Conservation (phyloP, 2,888 invertebrate genomes). For the Calameuta idolon region DNA sequence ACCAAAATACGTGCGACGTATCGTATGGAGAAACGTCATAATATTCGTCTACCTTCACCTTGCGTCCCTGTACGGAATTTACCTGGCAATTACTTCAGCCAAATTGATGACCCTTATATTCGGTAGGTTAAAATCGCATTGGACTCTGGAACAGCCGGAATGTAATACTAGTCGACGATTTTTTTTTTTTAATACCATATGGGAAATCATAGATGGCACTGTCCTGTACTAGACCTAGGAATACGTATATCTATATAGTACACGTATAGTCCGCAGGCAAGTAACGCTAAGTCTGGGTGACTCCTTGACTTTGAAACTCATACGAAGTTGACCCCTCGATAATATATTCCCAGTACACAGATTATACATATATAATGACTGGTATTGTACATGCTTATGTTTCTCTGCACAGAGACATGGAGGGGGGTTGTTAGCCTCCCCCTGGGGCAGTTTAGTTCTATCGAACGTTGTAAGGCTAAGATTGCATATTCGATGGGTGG, state of each 20-base stretch:
- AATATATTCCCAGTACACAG: no score
- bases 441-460: no score
- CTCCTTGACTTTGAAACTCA: background rate
- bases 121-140: slow-evolving; percentile 71
- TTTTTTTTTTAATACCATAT: background rate
- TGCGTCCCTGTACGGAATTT: slow-evolving; percentile 81
- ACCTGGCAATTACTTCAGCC: slow-evolving; percentile 79
- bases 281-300: background rate
- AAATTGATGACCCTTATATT: slow-evolving; percentile 78
- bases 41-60: slow-evolving; percentile 81
- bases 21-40: slow-evolving; percentile 89
- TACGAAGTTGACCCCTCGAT: background rate
- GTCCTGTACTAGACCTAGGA: no score
- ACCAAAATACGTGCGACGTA: slow-evolving; percentile 47
- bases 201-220: background rate
- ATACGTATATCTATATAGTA: background rate
- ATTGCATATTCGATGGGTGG: background rate
- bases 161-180: background rate
- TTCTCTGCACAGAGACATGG: background rate
- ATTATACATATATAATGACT: background rate
- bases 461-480: background rate
- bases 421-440: background rate
- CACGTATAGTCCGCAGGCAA: background rate
- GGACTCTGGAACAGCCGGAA: background rate
- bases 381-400: background rate